Evolutionary conservation across 2,888 invertebrate species (phyloP), one percentile per base, ranked within the genome.

Genomic region (Pristionchus arcanus): DNA sequence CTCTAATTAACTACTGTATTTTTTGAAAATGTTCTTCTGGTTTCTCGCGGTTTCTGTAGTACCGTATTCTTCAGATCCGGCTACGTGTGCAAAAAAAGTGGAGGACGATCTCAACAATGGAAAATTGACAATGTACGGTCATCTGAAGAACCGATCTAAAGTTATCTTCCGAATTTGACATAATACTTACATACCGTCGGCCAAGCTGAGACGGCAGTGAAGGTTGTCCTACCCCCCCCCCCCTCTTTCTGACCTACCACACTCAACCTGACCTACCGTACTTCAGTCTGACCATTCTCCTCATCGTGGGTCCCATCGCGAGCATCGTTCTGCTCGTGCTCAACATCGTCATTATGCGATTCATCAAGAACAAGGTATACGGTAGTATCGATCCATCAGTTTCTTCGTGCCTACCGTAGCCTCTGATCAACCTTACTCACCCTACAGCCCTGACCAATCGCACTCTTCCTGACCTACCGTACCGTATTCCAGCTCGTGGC

Each of bases 301-400:
- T 55, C 53, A 42, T 83, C 53, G 21, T 83, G 55, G 83, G 83
- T 31, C 83, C 55, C 7, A 13, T 83, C 53, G n/a, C 37, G 31
- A 83, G 55, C 37, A n/a, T 83, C 83, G 28, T 83, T 28, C 83
- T 83, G 28, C 53, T 83, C 55, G 83, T 31, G 31, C 28, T 55
- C 53, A 83, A 83, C 31, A 83, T 83, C 49, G 49, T 83, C 83
- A 49, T 83, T 9, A 55, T 83, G 55, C 28, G 28, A 55, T 53
- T 53, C 55, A 83, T 83, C 55, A 83, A 55, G 83, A 83, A 55
- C n/a, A 83, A 49, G 53, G 83, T 31, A 28, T n/a, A 63, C 63
- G 63, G 63, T 63, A 63, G 55, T 19, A 55, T 55, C 55, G 55
- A 55, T 55, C n/a, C n/a, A n/a, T n/a, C n/a, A n/a, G n/a, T n/a